Evolutionary conservation across 2,797 vertebrate genomes (phyloP).

Genomic region (Phataginus tetradactyla): DNA sequence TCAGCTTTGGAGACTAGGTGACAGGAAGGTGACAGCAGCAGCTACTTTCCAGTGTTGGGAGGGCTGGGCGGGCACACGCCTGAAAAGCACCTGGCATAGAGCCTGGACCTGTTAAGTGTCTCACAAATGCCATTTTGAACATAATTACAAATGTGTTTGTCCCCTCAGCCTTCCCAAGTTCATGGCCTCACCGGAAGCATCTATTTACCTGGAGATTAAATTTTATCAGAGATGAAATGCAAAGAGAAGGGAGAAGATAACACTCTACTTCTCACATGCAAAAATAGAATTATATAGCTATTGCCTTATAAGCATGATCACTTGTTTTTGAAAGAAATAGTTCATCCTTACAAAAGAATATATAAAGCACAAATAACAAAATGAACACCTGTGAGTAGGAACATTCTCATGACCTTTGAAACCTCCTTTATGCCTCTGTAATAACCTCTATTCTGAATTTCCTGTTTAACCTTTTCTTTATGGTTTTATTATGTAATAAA

Average conservation of each 20-base stretch:
- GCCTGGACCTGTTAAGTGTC: not conserved
- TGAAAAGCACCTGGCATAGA: not conserved
- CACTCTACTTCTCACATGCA: not conserved
- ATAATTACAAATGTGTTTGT: not conserved
- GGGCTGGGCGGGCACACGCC: rapidly evolving
- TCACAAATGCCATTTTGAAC: not conserved
- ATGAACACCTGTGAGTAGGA: not conserved
- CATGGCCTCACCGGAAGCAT: not conserved
- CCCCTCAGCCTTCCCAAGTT: not conserved
- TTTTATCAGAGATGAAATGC: not conserved
- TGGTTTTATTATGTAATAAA: not conserved
- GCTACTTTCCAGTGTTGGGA: not conserved
- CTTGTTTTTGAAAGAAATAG: not conserved
- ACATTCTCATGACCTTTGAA: not conserved
- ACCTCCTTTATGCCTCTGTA: not conserved
- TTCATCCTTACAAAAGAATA: not conserved
- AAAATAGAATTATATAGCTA: not conserved
- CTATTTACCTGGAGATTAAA: not conserved
- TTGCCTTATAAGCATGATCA: not conserved
- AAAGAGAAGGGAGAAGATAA: not conserved
- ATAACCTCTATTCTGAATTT: not conserved
- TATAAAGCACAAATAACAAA: not conserved
- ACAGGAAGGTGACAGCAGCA: not conserved
- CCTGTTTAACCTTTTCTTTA: not conserved
- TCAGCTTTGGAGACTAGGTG: not conserved